A percentile compares a stretch with the other conserved stretches of the same genome.
Conservation (phyloP, 2,113 vertebrate species). For the Nannospalax galili region DNA sequence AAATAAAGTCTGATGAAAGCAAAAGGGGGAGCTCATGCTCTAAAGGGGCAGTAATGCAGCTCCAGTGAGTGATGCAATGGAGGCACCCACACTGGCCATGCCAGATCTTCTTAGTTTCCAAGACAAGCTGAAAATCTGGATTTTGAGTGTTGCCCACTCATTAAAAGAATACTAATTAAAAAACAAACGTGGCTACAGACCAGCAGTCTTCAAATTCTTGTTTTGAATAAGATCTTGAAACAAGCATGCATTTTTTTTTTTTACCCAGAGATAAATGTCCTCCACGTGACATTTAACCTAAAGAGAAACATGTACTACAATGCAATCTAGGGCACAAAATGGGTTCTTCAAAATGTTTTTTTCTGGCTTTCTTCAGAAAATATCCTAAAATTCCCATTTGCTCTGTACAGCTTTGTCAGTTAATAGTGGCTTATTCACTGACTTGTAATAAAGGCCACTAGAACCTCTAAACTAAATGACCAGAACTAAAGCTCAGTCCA, state of each 20-base stretch:
- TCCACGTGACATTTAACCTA: not conserved
- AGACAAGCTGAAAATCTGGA: constrained; percentile 23
- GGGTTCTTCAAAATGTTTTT: not conserved
- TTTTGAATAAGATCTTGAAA: constrained; percentile 6
- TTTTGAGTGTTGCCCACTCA: constrained; percentile 27
- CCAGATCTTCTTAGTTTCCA: not conserved
- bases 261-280: not conserved
- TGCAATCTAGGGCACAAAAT: not conserved
- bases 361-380: not conserved
- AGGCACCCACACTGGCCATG: not conserved
- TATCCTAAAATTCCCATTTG: not conserved
- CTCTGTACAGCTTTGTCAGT: not conserved
- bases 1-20: not conserved
- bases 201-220: not conserved
- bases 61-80: not conserved
- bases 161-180: not conserved
- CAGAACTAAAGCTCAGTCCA: constrained; percentile 1
- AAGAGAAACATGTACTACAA: not conserved
- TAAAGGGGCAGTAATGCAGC: not conserved
- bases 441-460: constrained; percentile 32
- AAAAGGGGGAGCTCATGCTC: not conserved
- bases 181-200: constrained; percentile 38
- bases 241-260: not conserved
- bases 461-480: constrained; percentile 20
- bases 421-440: constrained; percentile 10